Conservation (phyloP, 1,140 invertebrate genomes). For the Trichoplusia ni region DNA sequence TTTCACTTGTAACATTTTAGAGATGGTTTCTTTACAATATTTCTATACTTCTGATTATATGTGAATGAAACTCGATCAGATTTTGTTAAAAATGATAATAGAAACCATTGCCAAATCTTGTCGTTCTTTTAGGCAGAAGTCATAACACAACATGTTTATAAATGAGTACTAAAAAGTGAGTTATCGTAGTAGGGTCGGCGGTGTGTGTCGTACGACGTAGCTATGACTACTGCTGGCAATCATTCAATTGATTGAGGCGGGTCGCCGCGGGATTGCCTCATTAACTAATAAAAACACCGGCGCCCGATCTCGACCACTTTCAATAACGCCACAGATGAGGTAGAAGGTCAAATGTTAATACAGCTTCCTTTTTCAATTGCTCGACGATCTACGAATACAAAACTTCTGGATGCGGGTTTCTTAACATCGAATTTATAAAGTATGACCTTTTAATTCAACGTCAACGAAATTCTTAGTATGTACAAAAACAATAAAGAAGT, state of each 20-base stretch:
- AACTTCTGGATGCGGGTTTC: neutral
- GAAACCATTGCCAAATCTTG: neutral
- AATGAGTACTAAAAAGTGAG: too few relatives aligned
- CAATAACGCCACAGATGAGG: constrained; percentile 35
- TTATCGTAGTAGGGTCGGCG: neutral
- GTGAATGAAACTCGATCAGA: too few relatives aligned
- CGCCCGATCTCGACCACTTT: constrained; percentile 48
- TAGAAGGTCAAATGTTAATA: constrained; percentile 21
- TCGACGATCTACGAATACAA: neutral
- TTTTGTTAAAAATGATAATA: too few relatives aligned
- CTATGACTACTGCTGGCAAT: constrained; percentile 65
- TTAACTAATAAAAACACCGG: constrained; percentile 74
- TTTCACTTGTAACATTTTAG: too few relatives aligned
- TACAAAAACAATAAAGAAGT: neutral
- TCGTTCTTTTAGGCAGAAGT: neutral
- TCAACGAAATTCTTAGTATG: constrained; percentile 5
- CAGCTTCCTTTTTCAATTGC: constrained; percentile 2
- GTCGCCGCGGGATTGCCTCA: constrained; percentile 63
- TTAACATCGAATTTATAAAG: neutral
- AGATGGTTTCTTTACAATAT: too few relatives aligned
- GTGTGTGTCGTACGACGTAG: constrained; percentile 37
- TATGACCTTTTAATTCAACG: neutral
- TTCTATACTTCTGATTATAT: too few relatives aligned
- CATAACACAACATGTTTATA: too few relatives aligned
- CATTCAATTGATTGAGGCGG: constrained; percentile 71